Evolutionary conservation across 2,797 vertebrate genomes (phyloP), one percentile per base, ranked within the genome.

Genomic region (Benthosema pterotum): DNA sequence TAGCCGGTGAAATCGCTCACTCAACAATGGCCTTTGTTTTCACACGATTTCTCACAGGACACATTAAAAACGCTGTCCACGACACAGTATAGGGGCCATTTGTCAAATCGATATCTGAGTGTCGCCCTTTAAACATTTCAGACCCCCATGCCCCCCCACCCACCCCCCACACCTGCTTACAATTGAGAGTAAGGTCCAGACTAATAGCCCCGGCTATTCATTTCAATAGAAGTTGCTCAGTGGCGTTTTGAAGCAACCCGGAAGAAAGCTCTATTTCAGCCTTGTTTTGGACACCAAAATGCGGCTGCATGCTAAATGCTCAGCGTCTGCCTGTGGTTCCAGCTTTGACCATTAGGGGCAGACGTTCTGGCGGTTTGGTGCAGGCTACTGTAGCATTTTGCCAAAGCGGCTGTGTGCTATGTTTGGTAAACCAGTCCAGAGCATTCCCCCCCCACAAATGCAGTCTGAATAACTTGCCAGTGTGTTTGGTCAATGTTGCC

Each of bases 11-110:
- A 55, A 78, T 60, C 59, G 73, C 64, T 75, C 63, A 60, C 58
- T 63, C 70, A 77, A 84, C 78, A 87, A 87, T 82, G 65, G 47
- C 45, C 75, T 87, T 90, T 86, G 83, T 89, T 77, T 77, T 51
- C 42, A 45, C 13, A 19, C 54, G 6, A 11, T 50, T 49, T 47
- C n/a, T n/a, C 57, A 69, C 57, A 69, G 55, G 60, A 19, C 55
- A 46, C 67, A 73, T 80, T 80, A 57, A 47, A 79, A 81, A 77
- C n/a, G 13, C 38, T 15, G 42, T 38, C 19, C 52, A 66, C 48
- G 54, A 57, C 16, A 15, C 18, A 15, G 49, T 38, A 22, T 17
- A 16, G 52, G 43, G 1, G 61, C 73, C 18, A 19, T 79, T 81
- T 78, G 60, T 84, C 71, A 76, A 58, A 68, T 53, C 14, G 13